Percentiles rank a stretch among this genome's conserved stretches.
phyloP scores from a whole-genome alignment of 2,888 invertebrate genomes.

The Macrophya annulata region DNA sequence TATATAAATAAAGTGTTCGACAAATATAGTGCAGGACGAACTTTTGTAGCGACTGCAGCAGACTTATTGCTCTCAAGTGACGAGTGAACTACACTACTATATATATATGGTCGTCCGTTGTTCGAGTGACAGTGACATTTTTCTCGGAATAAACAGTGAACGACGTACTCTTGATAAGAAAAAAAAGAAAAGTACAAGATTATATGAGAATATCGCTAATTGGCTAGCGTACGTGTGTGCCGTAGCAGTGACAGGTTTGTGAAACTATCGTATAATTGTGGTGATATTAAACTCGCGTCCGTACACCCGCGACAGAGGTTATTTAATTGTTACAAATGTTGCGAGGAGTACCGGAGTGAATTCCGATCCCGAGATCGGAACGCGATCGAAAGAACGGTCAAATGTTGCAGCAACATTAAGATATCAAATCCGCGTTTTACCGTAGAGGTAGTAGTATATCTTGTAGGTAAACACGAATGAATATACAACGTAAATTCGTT shows the following conservation, averaged over 20 bases:
- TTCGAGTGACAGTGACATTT: constrained; percentile 68
- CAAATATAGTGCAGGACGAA: constrained; percentile 3
- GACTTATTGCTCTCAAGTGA: neutral
- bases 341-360: constrained; percentile 30
- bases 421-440: neutral
- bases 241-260: constrained; percentile 34
- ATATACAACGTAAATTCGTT: neutral
- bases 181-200: neutral
- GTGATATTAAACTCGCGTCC: constrained; percentile 26
- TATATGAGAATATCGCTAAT: constrained; percentile 15
- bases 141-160: constrained; percentile 55
- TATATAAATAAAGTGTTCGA: neutral
- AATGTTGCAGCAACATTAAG: constrained; percentile 25
- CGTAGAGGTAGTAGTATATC: neutral
- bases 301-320: neutral
- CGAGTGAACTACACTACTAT: constrained; percentile 1
- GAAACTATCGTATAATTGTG: neutral
- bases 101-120: constrained; percentile 16
- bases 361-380: constrained; percentile 46
- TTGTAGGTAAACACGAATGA: neutral
- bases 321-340: constrained; percentile 22
- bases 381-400: constrained; percentile 1
- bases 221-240: constrained; percentile 10
- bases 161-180: neutral
- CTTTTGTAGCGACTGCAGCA: constrained; percentile 3